phyloP scores from a whole-genome alignment of 2,888 invertebrate species.

The Lithophane ornitopus region DNA sequence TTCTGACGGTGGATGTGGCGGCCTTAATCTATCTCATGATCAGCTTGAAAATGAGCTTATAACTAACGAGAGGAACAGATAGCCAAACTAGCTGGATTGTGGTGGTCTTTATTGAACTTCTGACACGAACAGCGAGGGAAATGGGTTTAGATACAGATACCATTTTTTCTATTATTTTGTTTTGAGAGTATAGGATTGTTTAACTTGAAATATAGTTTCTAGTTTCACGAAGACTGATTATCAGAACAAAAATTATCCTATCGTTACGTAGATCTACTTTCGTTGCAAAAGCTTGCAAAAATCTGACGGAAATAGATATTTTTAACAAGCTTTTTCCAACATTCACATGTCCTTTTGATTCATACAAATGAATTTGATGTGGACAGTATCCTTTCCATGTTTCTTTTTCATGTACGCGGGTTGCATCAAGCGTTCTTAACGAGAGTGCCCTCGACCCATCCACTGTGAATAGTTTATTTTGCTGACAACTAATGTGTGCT shows the following conservation, averaged over 20 bases:
- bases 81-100: neutral
- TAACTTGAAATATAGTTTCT: neutral
- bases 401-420: conserved; percentile 5
- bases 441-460: conserved; percentile 41
- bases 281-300: neutral
- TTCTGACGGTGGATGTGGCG: neutral
- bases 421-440: conserved; percentile 37
- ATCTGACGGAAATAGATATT: neutral
- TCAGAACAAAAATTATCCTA: neutral
- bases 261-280: neutral
- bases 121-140: neutral
- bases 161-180: no score
- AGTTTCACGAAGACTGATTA: neutral
- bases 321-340: neutral
- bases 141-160: neutral
- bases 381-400: neutral
- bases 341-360: neutral
- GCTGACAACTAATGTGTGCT: conserved; percentile 60
- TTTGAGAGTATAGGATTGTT: neutral
- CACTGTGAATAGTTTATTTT: conserved; percentile 63
- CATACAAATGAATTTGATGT: neutral
- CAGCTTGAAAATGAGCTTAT: neutral
- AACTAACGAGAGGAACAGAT: neutral
- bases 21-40: neutral
- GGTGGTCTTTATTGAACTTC: neutral